Evolutionary conservation across 2,113 vertebrate species (phyloP).

Genomic region (Malaclemys terrapin): DNA sequence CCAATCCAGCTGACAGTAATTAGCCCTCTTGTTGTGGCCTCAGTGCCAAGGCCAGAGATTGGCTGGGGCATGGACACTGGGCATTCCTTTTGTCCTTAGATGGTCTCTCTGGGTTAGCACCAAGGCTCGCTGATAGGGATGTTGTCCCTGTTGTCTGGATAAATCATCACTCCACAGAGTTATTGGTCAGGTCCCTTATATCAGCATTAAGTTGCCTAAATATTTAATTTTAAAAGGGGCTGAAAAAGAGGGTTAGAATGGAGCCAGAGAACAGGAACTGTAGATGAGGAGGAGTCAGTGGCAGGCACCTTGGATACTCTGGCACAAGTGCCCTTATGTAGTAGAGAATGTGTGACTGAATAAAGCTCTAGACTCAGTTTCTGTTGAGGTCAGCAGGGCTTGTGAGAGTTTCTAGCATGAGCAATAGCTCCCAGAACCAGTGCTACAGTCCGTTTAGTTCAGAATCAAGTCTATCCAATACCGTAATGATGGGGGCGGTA

Average conservation of each 20-base stretch:
- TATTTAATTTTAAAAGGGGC: not conserved
- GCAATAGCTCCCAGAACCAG: not conserved
- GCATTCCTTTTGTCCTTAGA: not conserved
- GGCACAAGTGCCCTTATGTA: not conserved
- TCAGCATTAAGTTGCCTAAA: not conserved
- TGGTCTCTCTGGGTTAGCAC: not conserved
- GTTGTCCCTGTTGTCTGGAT: not conserved
- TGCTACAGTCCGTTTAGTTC: not conserved
- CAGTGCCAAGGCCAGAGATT: not conserved
- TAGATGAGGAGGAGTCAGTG: not conserved
- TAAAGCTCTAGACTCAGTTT: not conserved
- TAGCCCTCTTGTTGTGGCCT: not conserved
- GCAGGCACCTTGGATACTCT: not conserved
- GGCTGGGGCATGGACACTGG: not conserved
- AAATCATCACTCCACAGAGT: accelerated
- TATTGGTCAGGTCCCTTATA: not conserved
- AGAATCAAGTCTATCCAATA: not conserved
- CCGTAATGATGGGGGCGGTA: not conserved
- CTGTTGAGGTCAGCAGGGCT: not conserved
- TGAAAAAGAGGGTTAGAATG: not conserved
- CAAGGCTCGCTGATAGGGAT: not conserved
- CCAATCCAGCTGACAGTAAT: slow-evolving; percentile 27
- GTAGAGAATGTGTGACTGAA: not conserved
- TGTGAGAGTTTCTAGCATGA: not conserved
- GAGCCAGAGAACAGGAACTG: not conserved